phyloP scores from a whole-genome alignment of 2,797 vertebrate genomes.

The Falco concolor region DNA sequence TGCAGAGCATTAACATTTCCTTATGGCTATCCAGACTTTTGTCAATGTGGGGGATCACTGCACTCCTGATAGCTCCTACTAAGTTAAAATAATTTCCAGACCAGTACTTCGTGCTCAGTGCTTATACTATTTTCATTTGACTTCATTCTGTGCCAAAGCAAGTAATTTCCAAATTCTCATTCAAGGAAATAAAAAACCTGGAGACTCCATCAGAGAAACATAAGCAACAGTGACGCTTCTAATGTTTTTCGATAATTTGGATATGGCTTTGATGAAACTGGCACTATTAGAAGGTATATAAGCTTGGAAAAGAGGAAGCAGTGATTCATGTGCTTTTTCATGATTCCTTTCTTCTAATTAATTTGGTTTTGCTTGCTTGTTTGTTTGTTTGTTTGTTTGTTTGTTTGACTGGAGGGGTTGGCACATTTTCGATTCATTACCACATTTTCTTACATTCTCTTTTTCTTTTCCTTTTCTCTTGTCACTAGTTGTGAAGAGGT shows the following conservation, averaged over 20 bases:
- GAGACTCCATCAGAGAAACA: not conserved
- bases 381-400: not conserved
- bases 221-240: not conserved
- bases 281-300: not conserved
- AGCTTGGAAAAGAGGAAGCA: not conserved
- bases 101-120: not conserved
- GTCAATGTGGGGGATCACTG: not conserved
- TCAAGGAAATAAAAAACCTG: not conserved
- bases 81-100: not conserved
- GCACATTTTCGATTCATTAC: not conserved
- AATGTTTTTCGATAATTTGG: not conserved
- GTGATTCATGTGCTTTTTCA: not conserved
- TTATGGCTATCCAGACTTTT: not conserved
- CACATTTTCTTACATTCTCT: not conserved
- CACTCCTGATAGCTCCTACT: not conserved
- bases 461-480: not conserved
- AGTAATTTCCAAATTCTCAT: not conserved
- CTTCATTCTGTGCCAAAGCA: not conserved
- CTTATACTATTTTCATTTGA: not conserved
- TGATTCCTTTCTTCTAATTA: not conserved
- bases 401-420: not conserved
- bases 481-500: not conserved
- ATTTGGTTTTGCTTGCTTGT: not conserved
- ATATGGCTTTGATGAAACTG: not conserved
- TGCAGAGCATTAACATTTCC: not conserved